Percentiles rank a stretch among this genome's conserved stretches.
Conservation (phyloP, 1,140 invertebrate genomes). For the Drosophila parvula region DNA sequence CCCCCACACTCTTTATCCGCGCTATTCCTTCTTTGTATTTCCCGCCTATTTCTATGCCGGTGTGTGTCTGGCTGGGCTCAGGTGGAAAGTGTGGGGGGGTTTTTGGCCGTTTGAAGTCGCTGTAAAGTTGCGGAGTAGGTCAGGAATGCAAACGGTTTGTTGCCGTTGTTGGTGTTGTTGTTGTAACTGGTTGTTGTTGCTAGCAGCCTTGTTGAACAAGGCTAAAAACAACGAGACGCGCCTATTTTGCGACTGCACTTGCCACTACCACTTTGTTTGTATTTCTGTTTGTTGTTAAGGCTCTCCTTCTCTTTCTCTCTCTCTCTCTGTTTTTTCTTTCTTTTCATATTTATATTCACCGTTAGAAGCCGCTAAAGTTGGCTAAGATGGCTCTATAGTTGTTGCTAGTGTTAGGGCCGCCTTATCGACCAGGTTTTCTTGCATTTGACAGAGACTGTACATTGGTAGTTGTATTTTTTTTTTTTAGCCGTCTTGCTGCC, state of each 20-base stretch:
- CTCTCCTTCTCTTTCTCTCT: conserved; percentile 23
- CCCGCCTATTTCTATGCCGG: conserved; percentile 45
- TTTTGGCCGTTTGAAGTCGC: conserved; percentile 53
- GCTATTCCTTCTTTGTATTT: conserved; percentile 34
- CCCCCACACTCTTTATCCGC: conserved; percentile 4
- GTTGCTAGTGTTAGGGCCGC: conserved; percentile 26
- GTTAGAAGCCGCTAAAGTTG: conserved; percentile 75
- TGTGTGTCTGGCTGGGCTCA: conserved; percentile 40
- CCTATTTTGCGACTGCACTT: conserved; percentile 68
- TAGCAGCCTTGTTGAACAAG: conserved; percentile 63
- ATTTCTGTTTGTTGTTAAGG: conserved; percentile 50
- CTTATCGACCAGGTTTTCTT: conserved; percentile 49
- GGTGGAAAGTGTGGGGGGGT: conserved; percentile 23
- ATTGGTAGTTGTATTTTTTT: conserved; percentile 6
- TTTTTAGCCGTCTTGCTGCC: conserved; percentile 24
- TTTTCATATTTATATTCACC: conserved; percentile 68
- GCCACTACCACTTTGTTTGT: conserved; percentile 38
- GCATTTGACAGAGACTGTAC: conserved; percentile 45
- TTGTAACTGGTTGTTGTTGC: conserved; percentile 39
- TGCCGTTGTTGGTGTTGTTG: conserved; percentile 28
- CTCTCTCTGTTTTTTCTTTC: conserved; percentile 2
- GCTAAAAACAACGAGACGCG: conserved; percentile 69
- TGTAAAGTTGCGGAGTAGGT: conserved; percentile 71
- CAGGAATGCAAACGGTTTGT: conserved; percentile 74
- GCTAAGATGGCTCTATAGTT: conserved; percentile 49